phyloP scores from a whole-genome alignment of 2,888 invertebrate species.

The Xestoiulus laeticollis region DNA sequence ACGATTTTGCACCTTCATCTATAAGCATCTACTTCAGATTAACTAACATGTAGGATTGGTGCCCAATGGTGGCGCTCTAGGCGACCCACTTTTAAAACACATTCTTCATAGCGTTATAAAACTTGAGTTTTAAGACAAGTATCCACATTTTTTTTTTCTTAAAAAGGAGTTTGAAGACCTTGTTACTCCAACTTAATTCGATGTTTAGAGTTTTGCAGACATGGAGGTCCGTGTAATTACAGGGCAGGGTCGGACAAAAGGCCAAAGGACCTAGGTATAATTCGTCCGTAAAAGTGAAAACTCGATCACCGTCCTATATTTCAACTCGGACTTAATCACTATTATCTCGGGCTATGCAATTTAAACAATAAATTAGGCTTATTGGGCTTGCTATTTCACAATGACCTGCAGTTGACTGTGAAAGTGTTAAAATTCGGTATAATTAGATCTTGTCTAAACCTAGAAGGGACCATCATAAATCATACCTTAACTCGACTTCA shows the following conservation, averaged over 20 bases:
- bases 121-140: not conserved
- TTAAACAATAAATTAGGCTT: conserved; percentile 39
- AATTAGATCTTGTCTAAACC: conserved; percentile 7
- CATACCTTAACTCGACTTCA: not conserved
- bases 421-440: conserved; percentile 16
- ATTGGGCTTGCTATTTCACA: not conserved
- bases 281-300: not conserved
- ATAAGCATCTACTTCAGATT: not conserved
- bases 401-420: not conserved
- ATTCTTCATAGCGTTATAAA: not conserved
- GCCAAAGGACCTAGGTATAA: conserved; percentile 18
- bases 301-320: not conserved
- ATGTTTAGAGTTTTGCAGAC: not conserved
- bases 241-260: not conserved
- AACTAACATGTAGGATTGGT: not conserved
- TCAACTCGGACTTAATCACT: conserved; percentile 27
- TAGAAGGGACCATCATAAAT: conserved; percentile 21
- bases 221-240: conserved; percentile 25
- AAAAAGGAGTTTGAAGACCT: not conserved
- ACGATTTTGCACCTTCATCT: not conserved
- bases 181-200: not conserved
- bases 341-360: conserved; percentile 8
- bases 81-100: not conserved
- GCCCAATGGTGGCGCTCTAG: not conserved
- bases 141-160: not conserved